A percentile compares a stretch with the other conserved stretches of the same genome.
Conservation (phyloP, 2,797 vertebrate species). For the Bufotes viridis region DNA sequence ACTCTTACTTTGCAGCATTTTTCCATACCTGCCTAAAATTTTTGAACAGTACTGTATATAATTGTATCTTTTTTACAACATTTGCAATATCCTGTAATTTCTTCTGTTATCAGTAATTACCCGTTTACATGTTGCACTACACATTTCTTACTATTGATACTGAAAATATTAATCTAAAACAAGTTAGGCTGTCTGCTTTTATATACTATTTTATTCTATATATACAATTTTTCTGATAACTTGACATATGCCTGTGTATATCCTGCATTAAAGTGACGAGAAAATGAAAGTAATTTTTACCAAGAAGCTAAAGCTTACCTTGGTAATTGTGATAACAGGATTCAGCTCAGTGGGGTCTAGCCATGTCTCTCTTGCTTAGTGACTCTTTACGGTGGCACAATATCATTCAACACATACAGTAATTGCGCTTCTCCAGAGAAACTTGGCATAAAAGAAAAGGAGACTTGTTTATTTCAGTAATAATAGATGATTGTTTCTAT, state of each 20-base stretch:
- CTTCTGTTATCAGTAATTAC: too few species aligned
- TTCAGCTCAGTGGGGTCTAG: slow-evolving; percentile 4
- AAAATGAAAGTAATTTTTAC: neutral
- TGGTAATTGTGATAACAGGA: slow-evolving; percentile 4
- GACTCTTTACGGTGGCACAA: slow-evolving; percentile 9
- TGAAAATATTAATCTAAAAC: neutral
- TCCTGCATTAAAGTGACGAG: neutral
- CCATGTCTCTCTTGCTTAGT: neutral
- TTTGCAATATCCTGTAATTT: too few species aligned
- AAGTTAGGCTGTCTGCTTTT: neutral
- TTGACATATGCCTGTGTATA: neutral
- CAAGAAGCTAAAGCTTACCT: neutral
- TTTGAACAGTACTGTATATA: too few species aligned
- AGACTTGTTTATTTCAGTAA: slow-evolving; percentile 44
- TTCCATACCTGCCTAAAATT: too few species aligned
- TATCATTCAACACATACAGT: slow-evolving; percentile 24
- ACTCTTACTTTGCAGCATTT: too few species aligned
- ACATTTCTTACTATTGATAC: too few species aligned
- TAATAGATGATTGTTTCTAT: slow-evolving; percentile 47
- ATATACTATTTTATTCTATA: neutral
- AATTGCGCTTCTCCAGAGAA: slow-evolving; percentile 8
- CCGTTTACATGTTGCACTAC: too few species aligned
- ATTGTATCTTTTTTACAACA: too few species aligned
- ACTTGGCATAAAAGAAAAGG: slow-evolving; percentile 25
- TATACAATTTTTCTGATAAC: neutral